Evolutionary conservation across 35 echinoderm and acorn worm species (phyloP).

Genomic region (Chiridota heheva): DNA sequence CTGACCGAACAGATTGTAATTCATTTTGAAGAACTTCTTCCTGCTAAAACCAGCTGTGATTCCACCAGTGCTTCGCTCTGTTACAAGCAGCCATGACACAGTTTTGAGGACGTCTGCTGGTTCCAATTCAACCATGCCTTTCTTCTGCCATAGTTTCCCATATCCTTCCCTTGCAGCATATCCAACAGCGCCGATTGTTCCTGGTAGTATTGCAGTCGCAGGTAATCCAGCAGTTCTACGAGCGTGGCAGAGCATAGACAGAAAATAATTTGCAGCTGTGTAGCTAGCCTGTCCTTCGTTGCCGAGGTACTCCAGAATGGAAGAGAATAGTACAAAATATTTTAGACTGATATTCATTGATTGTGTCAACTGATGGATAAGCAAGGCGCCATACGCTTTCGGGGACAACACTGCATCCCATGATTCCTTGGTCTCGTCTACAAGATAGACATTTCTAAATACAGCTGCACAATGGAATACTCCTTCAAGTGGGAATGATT

Average conservation of each 20-base stretch:
- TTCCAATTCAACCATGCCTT: constrained; percentile 42
- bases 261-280: constrained; percentile 66
- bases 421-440: not conserved
- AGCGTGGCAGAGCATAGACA: constrained; percentile 27
- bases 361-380: constrained; percentile 60
- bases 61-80: not conserved
- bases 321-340: constrained; percentile 61
- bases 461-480: constrained; percentile 77
- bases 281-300: constrained; percentile 74
- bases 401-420: constrained; percentile 46
- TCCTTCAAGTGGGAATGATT: constrained; percentile 15
- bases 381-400: constrained; percentile 68
- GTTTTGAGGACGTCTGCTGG: constrained; percentile 22
- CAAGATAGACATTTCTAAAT: constrained; percentile 42
- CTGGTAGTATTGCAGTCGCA: constrained; percentile 46
- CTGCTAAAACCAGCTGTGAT: constrained; percentile 6
- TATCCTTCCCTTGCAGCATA: constrained; percentile 59
- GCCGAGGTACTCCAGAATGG: constrained; percentile 43
- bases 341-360: constrained; percentile 41
- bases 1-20: not conserved
- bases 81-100: constrained; percentile 28
- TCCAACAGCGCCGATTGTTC: constrained; percentile 46
- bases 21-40: constrained; percentile 5
- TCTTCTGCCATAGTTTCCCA: constrained; percentile 33
- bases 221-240: constrained; percentile 41